phyloP scores from a whole-genome alignment of 2,888 invertebrate species.

The Catocala sponsa region DNA sequence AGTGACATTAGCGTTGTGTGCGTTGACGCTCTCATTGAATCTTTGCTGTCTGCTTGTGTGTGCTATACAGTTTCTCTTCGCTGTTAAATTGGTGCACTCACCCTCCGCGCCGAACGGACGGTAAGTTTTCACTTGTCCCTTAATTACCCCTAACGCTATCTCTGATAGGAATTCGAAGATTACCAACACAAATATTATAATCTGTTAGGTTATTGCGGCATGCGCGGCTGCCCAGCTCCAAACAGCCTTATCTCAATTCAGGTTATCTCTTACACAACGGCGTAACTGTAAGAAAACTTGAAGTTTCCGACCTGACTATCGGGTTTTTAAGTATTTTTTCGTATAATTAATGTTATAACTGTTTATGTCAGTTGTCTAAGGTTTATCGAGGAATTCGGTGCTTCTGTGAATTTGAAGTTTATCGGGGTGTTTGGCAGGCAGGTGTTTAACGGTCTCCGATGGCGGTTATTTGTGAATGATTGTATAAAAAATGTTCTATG shows the following conservation, averaged over 20 bases:
- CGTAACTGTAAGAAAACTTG: slow-evolving; percentile 74
- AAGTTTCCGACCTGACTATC: slow-evolving; percentile 62
- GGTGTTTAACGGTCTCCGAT: slow-evolving; percentile 80
- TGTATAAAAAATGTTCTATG: slow-evolving; percentile 74
- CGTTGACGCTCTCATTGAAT: slow-evolving; percentile 95
- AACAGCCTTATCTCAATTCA: slow-evolving; percentile 74
- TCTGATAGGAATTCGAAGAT: slow-evolving; percentile 36
- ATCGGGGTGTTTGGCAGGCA: slow-evolving; percentile 59
- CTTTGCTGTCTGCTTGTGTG: slow-evolving; percentile 97
- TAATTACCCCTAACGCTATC: slow-evolving; percentile 17
- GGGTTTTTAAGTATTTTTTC: slow-evolving; percentile 57
- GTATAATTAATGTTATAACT: slow-evolving; percentile 55
- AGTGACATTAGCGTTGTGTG: slow-evolving; percentile 96
- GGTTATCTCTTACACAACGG: slow-evolving; percentile 77
- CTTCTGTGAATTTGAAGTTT: slow-evolving; percentile 21
- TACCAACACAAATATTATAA: slow-evolving; percentile 68
- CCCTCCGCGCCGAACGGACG: slow-evolving; percentile 93
- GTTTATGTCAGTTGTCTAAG: slow-evolving; percentile 40
- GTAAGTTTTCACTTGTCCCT: slow-evolving; percentile 64
- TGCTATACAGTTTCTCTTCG: slow-evolving; percentile 97
- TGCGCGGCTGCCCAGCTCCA: slow-evolving; percentile 56
- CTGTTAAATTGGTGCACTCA: slow-evolving; percentile 96
- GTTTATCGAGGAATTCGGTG: slow-evolving; percentile 36
- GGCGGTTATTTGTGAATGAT: slow-evolving; percentile 83
- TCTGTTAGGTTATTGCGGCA: slow-evolving; percentile 63